Evolutionary conservation across 2,797 vertebrate genomes (phyloP).

Genomic region (Dryobates pubescens): DNA sequence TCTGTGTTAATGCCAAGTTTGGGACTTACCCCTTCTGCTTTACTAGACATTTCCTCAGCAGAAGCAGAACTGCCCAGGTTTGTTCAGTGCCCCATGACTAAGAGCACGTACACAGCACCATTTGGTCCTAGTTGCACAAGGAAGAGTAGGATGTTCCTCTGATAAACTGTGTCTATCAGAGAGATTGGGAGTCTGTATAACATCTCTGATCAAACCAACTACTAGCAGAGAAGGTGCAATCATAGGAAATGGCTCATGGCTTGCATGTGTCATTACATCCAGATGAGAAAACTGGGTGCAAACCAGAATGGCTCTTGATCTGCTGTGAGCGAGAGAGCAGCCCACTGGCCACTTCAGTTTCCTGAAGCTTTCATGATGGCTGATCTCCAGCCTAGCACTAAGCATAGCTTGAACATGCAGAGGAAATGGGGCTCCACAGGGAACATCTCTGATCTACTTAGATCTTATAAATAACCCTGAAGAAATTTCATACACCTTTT

Average conservation of each 20-base stretch:
- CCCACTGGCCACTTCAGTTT: background rate
- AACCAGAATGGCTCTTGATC: background rate
- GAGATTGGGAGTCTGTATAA: background rate
- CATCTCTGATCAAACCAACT: conserved; percentile 33
- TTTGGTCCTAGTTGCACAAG: background rate
- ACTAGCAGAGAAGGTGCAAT: background rate
- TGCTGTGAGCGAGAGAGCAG: background rate
- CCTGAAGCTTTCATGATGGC: background rate
- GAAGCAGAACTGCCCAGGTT: background rate
- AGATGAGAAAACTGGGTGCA: conserved; percentile 24
- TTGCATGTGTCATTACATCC: conserved; percentile 36
- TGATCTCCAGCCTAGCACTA: background rate
- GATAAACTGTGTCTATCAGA: conserved; percentile 39
- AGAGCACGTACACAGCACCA: conserved; percentile 26
- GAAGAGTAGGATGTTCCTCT: conserved; percentile 31
- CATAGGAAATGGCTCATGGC: conserved; percentile 5
- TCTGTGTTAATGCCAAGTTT: background rate
- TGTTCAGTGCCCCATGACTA: background rate
- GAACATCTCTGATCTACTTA: background rate
- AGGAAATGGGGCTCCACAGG: background rate
- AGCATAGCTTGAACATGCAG: background rate
- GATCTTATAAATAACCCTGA: background rate
- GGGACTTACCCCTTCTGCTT: background rate
- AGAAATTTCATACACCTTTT: background rate
- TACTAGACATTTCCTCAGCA: background rate